Evolutionary conservation across 1,140 invertebrate genomes (phyloP), one percentile per base, ranked within the genome.

Genomic region (Globodera rostochiensis): DNA sequence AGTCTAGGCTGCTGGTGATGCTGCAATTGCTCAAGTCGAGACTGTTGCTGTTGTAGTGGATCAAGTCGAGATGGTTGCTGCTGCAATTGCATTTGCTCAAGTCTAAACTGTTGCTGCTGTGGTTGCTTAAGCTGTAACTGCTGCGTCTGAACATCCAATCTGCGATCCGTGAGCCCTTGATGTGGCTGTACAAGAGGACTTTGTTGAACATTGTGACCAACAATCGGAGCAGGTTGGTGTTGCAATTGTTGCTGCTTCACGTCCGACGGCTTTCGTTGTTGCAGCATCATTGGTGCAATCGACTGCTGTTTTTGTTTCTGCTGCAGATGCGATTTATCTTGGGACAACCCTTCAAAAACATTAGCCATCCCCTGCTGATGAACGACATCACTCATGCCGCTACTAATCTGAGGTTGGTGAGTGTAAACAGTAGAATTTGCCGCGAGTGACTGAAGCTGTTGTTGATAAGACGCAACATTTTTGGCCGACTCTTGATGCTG

Each of bases 51-150:
- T 3, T 66, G 60, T 15, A 25, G 25, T 25, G 25, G 13, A 66
- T 15, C 13, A 15, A 66, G 13, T 66, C 60, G 13, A 15, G 60
- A 3, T 79, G 79, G 75, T 71, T 60, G 75, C 4, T 77, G 75
- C 70, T 78, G 77, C 36, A 6, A 67, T 77, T 57, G 47, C n/a
- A 25, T 6, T 3, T 36, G 36, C 1, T 36, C 36, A 36, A 36
- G 36, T 1, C 36, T 36, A 36, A 3, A 36, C 36, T 66, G 13
- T 21, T 66, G 13, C 13, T 66, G 60, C 60, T 15, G 69, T 36
- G 25, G n/a, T 36, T 71, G 69, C 9, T 1, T 66, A 66, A 66
- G 13, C 21, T 21, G 13, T 15, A 21, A 15, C 13, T 21, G 13
- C 13, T 1, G 13, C 46, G 3, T 6, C 11, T 69, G 66, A 9